Evolutionary conservation across 2,888 invertebrate genomes (phyloP).

Genomic region (Diaphora mendica): DNA sequence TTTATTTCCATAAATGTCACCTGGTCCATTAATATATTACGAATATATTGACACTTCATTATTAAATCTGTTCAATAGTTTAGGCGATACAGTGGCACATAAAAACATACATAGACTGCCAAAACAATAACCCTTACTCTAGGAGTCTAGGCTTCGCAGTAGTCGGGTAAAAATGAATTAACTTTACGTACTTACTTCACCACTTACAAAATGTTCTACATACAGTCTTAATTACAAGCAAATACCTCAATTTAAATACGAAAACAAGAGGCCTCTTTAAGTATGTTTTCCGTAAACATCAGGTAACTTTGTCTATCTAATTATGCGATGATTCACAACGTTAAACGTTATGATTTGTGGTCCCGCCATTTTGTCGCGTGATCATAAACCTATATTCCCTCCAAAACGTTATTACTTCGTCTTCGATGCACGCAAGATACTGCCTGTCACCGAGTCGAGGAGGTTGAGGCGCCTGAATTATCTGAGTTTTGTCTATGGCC

Average conservation of each 20-base stretch:
- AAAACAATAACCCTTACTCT: too few relatives aligned
- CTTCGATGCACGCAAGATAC: constrained; percentile 77
- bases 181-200: too few relatives aligned
- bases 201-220: too few relatives aligned
- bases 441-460: constrained; percentile 72
- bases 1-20: too few relatives aligned
- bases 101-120: too few relatives aligned
- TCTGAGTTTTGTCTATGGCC: not conserved
- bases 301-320: constrained; percentile 21
- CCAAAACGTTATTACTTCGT: constrained; percentile 62
- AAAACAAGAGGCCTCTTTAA: not conserved
- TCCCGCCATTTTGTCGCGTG: constrained; percentile 67
- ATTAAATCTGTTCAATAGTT: too few relatives aligned
- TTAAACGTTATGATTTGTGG: constrained; percentile 52
- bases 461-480: constrained; percentile 40
- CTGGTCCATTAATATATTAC: too few relatives aligned
- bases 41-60: too few relatives aligned
- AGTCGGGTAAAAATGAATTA: too few relatives aligned
- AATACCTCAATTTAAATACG: not conserved
- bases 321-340: constrained; percentile 48
- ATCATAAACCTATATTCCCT: constrained; percentile 67
- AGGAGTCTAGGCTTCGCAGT: too few relatives aligned
- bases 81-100: too few relatives aligned
- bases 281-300: constrained; percentile 39
- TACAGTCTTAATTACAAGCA: too few relatives aligned